Evolutionary conservation across 2,113 vertebrate genomes (phyloP).

Genomic region (Taurulus bubalis): DNA sequence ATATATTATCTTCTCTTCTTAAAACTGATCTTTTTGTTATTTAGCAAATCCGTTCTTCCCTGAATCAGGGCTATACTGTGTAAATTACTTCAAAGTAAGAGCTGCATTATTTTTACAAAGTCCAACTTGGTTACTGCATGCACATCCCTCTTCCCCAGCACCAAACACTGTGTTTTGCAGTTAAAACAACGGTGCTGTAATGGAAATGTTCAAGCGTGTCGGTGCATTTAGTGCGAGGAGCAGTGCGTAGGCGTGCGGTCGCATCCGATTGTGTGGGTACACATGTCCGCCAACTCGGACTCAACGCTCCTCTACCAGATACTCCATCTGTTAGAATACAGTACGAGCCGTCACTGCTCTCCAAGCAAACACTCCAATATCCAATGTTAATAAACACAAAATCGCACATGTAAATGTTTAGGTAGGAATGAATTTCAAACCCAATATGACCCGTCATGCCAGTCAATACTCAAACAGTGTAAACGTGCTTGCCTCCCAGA

Average conservation of each 20-base stretch:
- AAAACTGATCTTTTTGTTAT: background rate
- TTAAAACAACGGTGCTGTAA: conserved; percentile 24
- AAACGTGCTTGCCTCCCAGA: background rate
- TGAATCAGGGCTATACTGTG: background rate
- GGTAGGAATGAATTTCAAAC: background rate
- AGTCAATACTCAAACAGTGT: background rate
- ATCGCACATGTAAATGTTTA: background rate
- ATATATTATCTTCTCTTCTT: background rate
- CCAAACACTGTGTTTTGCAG: conserved; percentile 17
- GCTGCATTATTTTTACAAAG: background rate
- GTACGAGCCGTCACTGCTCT: conserved; percentile 25
- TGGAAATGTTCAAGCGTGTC: conserved; percentile 33
- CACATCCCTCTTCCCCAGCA: conserved; percentile 1
- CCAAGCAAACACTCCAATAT: background rate
- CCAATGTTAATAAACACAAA: background rate
- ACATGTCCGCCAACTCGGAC: conserved; percentile 52
- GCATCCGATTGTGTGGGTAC: conserved; percentile 45
- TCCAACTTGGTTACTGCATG: background rate
- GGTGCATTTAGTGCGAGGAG: conserved; percentile 29
- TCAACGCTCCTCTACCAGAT: conserved; percentile 43
- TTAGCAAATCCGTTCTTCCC: background rate
- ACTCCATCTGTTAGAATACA: conserved; percentile 63
- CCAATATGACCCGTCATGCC: background rate
- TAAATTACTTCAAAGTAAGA: background rate
- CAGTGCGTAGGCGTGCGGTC: conserved; percentile 57